Percentiles rank a stretch among this genome's conserved stretches.
These are phyloP conservation scores for Phoxinus phoxinus DNA, from an alignment of 2,113 vertebrate species.

Conservation along the genomic window DNA sequence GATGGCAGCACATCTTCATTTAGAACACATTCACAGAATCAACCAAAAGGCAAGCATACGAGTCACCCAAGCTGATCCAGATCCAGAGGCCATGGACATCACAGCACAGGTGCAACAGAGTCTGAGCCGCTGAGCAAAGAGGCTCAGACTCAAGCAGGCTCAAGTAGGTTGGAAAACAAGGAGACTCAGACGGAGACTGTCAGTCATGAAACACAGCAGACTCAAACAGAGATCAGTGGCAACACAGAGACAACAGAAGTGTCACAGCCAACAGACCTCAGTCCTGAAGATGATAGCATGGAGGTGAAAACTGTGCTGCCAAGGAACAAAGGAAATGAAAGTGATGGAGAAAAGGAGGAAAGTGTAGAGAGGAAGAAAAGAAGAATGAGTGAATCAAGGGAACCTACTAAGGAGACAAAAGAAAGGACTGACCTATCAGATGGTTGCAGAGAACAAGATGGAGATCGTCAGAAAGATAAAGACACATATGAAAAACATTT, in stretches of 20 bases:
- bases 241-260: not conserved
- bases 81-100: not conserved
- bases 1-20: constrained; percentile 30
- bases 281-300: constrained; percentile 21
- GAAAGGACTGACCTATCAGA: not conserved
- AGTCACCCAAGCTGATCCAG: not conserved
- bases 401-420: not conserved
- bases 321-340: not conserved
- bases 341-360: constrained; percentile 28
- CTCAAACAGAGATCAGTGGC: constrained; percentile 62
- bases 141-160: constrained; percentile 61
- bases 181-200: constrained; percentile 59
- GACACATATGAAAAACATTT: constrained; percentile 25
- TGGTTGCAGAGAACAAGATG: not conserved
- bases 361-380: constrained; percentile 1
- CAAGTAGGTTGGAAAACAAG: not conserved
- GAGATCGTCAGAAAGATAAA: not conserved
- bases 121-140: constrained; percentile 18
- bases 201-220: constrained; percentile 50
- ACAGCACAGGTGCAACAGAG: not conserved
- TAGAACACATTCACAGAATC: not conserved
- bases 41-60: not conserved
- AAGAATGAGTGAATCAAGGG: not conserved
- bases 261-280: not conserved
- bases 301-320: not conserved